Percentiles rank a stretch among this genome's conserved stretches.
Conservation (phyloP, 2,888 invertebrate genomes). For the Psylliodes chrysocephalus region DNA sequence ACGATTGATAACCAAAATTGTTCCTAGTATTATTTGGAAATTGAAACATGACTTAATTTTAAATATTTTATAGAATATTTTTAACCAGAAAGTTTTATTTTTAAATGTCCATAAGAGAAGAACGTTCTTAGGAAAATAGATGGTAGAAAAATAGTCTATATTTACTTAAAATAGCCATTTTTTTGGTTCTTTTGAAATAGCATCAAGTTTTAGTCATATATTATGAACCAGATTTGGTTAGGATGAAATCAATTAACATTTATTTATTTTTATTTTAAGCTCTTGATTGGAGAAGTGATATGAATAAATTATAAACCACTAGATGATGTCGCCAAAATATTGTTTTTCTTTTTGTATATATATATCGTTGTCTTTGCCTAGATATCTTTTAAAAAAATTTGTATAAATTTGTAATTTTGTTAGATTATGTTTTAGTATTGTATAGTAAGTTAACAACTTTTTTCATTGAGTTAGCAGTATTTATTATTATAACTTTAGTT, state of each 20-base stretch:
- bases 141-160: background rate
- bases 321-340: slow-evolving; percentile 34
- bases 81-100: too few species aligned
- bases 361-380: slow-evolving; percentile 38
- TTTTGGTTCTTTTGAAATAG: background rate
- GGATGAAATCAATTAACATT: background rate
- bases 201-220: background rate
- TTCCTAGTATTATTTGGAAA: too few species aligned
- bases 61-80: too few species aligned
- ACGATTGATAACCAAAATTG: too few species aligned
- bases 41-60: too few species aligned
- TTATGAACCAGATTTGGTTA: background rate
- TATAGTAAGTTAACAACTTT: slow-evolving; percentile 40
- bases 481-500: slow-evolving; percentile 49
- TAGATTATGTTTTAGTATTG: slow-evolving; percentile 42
- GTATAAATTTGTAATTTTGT: slow-evolving; percentile 45
- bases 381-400: slow-evolving; percentile 32
- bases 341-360: slow-evolving; percentile 31
- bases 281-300: slow-evolving; percentile 27
- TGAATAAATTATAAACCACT: slow-evolving; percentile 24
- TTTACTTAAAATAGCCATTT: background rate
- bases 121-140: background rate
- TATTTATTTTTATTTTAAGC: slow-evolving; percentile 7
- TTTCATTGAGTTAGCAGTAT: slow-evolving; percentile 47
- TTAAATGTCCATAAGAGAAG: background rate